A percentile compares a stretch with the other conserved stretches of the same genome.
phyloP scores from a whole-genome alignment of 2,888 invertebrate species.

The Pilophorus perplexus region DNA sequence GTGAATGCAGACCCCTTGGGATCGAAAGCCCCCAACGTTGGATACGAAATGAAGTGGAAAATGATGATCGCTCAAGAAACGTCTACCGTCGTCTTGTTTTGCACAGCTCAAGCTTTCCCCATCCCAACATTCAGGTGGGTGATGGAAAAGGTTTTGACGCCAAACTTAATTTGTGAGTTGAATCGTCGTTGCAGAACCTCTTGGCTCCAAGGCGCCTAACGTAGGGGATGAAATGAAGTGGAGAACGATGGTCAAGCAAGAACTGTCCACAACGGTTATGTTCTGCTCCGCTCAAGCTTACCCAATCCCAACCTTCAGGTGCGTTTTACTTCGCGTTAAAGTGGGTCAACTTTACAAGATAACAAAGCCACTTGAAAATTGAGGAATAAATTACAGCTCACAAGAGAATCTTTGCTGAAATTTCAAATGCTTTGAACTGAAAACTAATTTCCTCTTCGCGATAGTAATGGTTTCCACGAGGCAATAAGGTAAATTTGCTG shows the following conservation, averaged over 20 bases:
- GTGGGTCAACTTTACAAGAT: background rate
- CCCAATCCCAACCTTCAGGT: slow-evolving; percentile 60
- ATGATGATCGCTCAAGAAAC: slow-evolving; percentile 31
- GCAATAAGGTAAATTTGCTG: no score
- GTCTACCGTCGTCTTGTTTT: slow-evolving; percentile 50
- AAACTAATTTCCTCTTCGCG: no score
- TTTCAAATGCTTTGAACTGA: no score
- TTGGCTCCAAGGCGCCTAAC: slow-evolving; percentile 45
- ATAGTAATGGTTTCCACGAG: no score
- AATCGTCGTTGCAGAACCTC: slow-evolving; percentile 37
- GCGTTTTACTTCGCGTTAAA: slow-evolving; percentile 49
- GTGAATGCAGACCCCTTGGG: slow-evolving; percentile 44
- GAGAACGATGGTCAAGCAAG: slow-evolving; percentile 34
- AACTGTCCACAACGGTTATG: slow-evolving; percentile 51
- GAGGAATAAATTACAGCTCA: no score
- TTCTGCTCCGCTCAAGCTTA: slow-evolving; percentile 60
- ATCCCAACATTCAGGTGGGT: slow-evolving; percentile 56
- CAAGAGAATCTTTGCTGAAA: no score
- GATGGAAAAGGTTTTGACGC: background rate
- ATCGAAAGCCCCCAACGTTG: slow-evolving; percentile 44
- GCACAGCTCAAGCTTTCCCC: slow-evolving; percentile 61
- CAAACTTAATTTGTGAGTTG: background rate
- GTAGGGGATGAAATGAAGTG: slow-evolving; percentile 43
- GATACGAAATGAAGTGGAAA: slow-evolving; percentile 42
- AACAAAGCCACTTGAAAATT: no score